Base-by-base conservation (phyloP, 1,140 invertebrate genomes). In the Andricus grossulariae region DNA sequence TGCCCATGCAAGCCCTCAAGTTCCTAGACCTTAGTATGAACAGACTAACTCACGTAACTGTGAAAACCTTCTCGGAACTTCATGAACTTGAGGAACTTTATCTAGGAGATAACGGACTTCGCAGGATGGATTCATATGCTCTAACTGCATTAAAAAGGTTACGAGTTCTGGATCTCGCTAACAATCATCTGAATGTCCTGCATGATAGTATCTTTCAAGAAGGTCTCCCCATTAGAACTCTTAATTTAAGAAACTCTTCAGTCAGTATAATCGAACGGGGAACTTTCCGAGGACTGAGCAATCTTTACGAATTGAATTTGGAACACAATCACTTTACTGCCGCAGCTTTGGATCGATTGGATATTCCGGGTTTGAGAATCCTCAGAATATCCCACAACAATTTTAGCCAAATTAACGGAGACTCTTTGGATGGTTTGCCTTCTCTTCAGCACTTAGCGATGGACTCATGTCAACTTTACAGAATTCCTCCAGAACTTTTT, bases 1-100 rank as follows among this genome's bases (percentile, higher is more conserved):
- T 93, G 80, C 93, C 94, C 6, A 94, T 97, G 92, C 94, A 94
- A 80, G 93, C 93, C 39, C 88, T 97, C 21, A 95, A 95, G 83
- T 96, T 94, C 84, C 92, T 97, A 72, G 96, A 97, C 82, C 85
- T 97, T 54, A 96, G 95, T 85, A 93, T 94, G 83, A 97, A 97
- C 89, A 93, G 93, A 71, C 85, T 97, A 49, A 92, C 87, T 73
- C 92, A 93, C 81, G 91, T 97, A 75, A 94, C 92, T 1, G 93
- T 93, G 50, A 92, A 93, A 79, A 95, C 94, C 4, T 96, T 96
- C 86, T 92, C 93, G 4, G 95, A 95, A 75, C 88, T 96, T 52
- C 92, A 93, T 83, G 94, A 95, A 83, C 88, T 95, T 2, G 94
- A 95, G 82, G 94, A 95, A 81, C 85, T 95, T 0, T 93, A 94